Conservation (phyloP, 2,113 vertebrate species). For the Mirounga angustirostris region DNA sequence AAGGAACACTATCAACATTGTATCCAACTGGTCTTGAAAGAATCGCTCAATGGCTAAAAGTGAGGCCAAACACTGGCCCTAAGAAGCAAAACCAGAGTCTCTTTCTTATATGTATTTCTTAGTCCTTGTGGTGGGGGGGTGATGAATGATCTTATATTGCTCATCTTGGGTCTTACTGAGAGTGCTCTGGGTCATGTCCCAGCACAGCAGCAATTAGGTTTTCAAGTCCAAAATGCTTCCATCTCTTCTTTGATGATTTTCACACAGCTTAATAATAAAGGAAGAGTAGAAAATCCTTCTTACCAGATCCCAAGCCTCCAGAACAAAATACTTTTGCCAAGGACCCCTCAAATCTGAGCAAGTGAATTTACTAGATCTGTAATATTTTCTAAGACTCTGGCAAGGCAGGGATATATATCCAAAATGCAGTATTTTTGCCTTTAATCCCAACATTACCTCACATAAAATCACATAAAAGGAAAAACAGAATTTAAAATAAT, state of each 20-base stretch:
- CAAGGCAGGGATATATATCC: neutral
- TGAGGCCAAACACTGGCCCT: neutral
- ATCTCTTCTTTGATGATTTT: neutral
- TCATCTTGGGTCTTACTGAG: neutral
- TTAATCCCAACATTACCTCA: neutral
- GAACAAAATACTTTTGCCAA: constrained; percentile 39
- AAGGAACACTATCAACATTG: neutral
- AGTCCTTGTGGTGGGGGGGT: neutral
- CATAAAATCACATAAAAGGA: neutral
- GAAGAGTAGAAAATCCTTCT: neutral
- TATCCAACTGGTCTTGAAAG: neutral
- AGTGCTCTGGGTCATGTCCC: neutral
- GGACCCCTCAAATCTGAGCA: neutral
- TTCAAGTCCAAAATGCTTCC: constrained; percentile 38
- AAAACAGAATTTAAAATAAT: constrained; percentile 28
- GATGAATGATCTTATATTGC: neutral
- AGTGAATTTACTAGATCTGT: neutral
- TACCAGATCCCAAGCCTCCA: neutral
- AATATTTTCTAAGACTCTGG: constrained; percentile 27
- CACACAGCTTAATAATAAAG: neutral
- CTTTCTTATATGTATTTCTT: neutral
- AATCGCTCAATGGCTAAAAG: constrained; percentile 5
- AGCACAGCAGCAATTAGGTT: constrained; percentile 6
- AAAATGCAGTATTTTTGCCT: neutral
- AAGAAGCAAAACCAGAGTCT: neutral